A percentile compares a stretch with the other conserved stretches of the same genome.
phyloP scores from a whole-genome alignment of 2,113 vertebrate species.

The Barnardius zonarius region DNA sequence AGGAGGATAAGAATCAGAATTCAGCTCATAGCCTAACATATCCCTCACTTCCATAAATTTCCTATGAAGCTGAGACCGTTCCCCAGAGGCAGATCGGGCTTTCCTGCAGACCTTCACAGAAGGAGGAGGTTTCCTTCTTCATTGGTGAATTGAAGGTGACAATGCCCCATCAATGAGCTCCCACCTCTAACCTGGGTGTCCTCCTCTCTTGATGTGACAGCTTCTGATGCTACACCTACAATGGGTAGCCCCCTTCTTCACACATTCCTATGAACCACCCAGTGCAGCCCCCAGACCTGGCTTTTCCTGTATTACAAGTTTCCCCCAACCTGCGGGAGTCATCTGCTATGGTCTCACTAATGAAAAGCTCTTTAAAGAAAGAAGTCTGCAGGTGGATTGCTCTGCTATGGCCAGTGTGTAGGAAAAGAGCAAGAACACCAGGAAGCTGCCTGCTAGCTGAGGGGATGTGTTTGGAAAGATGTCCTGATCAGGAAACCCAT shows the following conservation, averaged over 20 bases:
- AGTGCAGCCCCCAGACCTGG: rapidly evolving
- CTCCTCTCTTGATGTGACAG: neutral
- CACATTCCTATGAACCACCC: neutral
- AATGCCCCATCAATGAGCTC: neutral
- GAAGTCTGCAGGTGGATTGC: neutral
- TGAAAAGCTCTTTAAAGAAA: neutral
- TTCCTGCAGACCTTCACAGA: neutral
- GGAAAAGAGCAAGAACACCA: neutral
- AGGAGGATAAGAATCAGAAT: neutral
- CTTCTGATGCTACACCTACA: neutral
- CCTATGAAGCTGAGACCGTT: neutral
- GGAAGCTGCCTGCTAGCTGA: neutral
- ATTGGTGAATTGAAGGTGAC: neutral
- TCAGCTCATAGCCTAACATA: neutral
- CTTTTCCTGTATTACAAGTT: neutral
- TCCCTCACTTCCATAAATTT: neutral
- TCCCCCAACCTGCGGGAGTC: neutral
- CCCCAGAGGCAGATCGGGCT: neutral
- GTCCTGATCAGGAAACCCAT: neutral
- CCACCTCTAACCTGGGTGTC: neutral
- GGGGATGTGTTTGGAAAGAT: neutral
- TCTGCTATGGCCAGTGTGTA: neutral
- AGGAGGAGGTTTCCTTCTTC: neutral
- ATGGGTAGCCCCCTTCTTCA: neutral
- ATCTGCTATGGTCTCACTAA: neutral